phyloP scores from a whole-genome alignment of 2,888 invertebrate genomes.

The Caenorhabditis sp. region DNA sequence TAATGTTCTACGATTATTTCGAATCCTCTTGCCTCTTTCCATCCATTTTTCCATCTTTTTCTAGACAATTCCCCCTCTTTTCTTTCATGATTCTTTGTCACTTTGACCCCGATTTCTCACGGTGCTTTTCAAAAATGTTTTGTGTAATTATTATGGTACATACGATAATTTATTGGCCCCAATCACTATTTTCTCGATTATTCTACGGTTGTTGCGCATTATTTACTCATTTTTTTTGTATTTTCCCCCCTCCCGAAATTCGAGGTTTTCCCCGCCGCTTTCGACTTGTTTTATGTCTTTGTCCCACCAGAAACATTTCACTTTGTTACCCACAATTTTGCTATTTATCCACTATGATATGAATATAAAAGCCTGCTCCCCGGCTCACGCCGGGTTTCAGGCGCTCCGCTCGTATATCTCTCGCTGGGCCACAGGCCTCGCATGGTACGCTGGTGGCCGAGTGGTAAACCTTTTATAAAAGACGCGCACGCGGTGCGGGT shows the following conservation, averaged over 20 bases:
- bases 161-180: constrained; percentile 4
- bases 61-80: not conserved
- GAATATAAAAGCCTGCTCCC: no score
- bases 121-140: not conserved
- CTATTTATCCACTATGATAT: no score
- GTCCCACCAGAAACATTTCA: no score
- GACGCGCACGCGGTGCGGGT: no score
- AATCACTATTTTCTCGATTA: constrained; percentile 1
- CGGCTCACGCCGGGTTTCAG: no score
- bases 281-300: no score
- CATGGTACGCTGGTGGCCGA: no score
- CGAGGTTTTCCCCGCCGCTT: constrained; percentile 36
- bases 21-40: constrained; percentile 24
- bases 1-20: not conserved
- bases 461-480: no score
- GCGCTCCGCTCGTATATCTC: no score
- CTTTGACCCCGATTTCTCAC: not conserved
- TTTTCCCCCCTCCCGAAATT: constrained; percentile 11
- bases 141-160: not conserved
- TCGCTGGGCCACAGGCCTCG: no score
- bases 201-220: constrained; percentile 21
- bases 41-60: constrained; percentile 3
- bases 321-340: no score
- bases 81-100: not conserved
- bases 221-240: constrained; percentile 1